Base-by-base conservation (phyloP, 2,888 invertebrate species). In the Acanthosepion lycidas region DNA sequence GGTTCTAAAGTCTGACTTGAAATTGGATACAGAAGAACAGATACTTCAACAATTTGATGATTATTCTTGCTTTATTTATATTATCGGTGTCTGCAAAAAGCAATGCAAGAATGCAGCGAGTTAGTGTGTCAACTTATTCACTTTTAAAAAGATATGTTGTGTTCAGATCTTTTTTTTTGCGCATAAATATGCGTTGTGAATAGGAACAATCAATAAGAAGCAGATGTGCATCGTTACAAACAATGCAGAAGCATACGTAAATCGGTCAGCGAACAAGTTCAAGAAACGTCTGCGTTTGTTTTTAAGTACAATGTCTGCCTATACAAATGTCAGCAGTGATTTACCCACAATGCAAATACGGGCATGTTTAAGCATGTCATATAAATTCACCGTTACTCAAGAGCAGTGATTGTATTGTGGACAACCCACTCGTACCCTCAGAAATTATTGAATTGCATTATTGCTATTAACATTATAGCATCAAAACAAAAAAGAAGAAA, bases 311-410 rank as follows among this genome's bases (percentile, higher is more conserved):
- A 12, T n/a, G 78, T n/a, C 78, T 78, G 78, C 3, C n/a, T 78
- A 28, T 78, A n/a, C n/a, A 78, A 78, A 78, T 78, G 78, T n/a
- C 78, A 64, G 26, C 26, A 26, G 64, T 26, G 3, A 26, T 28
- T 26, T 8, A 26, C 3, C 64, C n/a, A 78, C 28, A 78, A n/a
- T 78, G 28, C 78, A 78, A 9, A 28, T n/a, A n/a, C n/a, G 78
- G n/a, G n/a, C 78, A 78, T n/a, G 78, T 78, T 78, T 78, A n/a
- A 78, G 78, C 78, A 78, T 78, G 78, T n/a, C 78, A n/a, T 78
- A 78, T 78, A 78, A n/a, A 78, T 78, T 78, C n/a, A 1, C 78
- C 28, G 78, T 1, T n/a, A 6, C 6, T n/a, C 15, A 9, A 78
- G n/a, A n/a, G 64, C 64, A 28, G 64, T 26, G 28, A 78, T 9